These are phyloP conservation scores for Pogonophryne albipinna DNA, from an alignment of 2,797 vertebrate genomes.

Conservation along the genomic window DNA sequence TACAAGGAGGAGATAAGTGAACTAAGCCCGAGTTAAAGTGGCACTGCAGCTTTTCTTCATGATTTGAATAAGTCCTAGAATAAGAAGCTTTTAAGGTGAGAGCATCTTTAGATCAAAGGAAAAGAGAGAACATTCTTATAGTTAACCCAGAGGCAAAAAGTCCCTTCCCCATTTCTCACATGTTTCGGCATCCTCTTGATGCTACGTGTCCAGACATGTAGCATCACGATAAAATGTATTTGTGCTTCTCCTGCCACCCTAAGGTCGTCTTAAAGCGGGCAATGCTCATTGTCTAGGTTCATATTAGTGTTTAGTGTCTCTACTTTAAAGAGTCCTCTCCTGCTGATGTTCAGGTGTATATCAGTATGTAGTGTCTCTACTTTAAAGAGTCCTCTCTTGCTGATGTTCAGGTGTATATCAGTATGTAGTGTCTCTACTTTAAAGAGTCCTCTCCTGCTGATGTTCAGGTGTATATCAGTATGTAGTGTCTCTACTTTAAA, in stretches of 20 bases:
- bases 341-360: no score
- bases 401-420: no score
- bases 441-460: no score
- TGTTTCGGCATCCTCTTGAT: conserved; percentile 41
- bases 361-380: no score
- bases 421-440: no score
- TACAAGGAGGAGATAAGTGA: conserved; percentile 45
- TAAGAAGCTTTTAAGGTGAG: conserved; percentile 36
- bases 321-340: no score
- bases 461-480: no score
- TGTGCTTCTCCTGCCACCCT: conserved; percentile 30
- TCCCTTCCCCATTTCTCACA: conserved; percentile 44
- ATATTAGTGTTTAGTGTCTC: no score
- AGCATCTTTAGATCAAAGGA: conserved; percentile 62
- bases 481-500: no score
- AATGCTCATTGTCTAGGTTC: no score
- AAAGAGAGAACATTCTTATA: conserved; percentile 32
- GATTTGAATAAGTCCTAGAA: conserved; percentile 46
- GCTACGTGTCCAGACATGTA: conserved; percentile 43
- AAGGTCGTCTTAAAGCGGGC: background rate
- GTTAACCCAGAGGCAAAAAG: conserved; percentile 55
- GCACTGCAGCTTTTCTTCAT: conserved; percentile 55
- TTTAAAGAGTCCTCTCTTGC: no score
- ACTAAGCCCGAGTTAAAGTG: conserved; percentile 44
- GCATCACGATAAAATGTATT: conserved; percentile 29